phyloP scores from a whole-genome alignment of 2,797 vertebrate genomes.

The Heteromormyrus szaboi region DNA sequence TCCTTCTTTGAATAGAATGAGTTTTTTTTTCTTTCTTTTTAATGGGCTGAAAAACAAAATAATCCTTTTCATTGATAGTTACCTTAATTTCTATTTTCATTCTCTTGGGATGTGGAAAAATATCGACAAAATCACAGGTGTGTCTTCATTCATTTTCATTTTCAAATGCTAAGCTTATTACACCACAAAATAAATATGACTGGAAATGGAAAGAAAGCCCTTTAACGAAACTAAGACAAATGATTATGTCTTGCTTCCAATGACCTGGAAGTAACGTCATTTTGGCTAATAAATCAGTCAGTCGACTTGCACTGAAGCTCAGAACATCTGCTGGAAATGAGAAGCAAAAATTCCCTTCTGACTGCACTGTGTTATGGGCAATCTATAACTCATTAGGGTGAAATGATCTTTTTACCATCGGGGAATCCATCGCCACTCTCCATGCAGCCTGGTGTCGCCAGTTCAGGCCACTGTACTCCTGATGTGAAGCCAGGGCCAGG shows the following conservation, averaged over 20 bases:
- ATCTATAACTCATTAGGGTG: constrained; percentile 99
- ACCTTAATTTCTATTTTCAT: background rate
- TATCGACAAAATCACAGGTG: constrained; percentile 45
- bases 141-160: constrained; percentile 46
- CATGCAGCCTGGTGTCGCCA: constrained; percentile 85
- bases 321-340: constrained; percentile 99
- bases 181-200: constrained; percentile 73
- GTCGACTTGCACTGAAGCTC: constrained; percentile 90
- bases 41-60: background rate
- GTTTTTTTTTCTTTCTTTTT: background rate
- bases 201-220: constrained; percentile 82
- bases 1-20: background rate
- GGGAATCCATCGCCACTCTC: constrained; percentile 94
- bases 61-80: background rate
- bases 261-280: constrained; percentile 96
- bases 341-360: constrained; percentile 85
- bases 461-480: constrained; percentile 77
- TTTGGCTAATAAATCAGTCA: constrained; percentile 99
- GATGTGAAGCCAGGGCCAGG: constrained; percentile 71
- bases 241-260: constrained; percentile 97
- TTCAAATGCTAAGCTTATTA: constrained; percentile 56
- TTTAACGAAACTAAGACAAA: constrained; percentile 96
- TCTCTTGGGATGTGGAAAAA: constrained; percentile 13
- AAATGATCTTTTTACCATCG: constrained; percentile 99
- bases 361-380: constrained; percentile 97